Base-by-base conservation (phyloP, 2,113 vertebrate genomes). In the Kobus ellipsiprymnus region DNA sequence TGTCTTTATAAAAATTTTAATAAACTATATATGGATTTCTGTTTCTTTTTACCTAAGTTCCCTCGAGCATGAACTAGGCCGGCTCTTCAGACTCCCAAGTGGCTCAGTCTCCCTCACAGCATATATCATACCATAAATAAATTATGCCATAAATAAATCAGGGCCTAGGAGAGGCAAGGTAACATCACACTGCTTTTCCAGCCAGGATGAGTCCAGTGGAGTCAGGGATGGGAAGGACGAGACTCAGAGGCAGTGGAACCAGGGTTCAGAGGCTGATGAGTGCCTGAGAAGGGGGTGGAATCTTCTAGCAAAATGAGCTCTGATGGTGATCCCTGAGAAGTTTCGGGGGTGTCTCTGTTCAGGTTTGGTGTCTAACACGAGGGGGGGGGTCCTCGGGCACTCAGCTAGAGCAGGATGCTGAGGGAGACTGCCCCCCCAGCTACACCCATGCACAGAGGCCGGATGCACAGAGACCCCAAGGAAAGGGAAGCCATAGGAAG, bases 1-100 rank as follows among this genome's bases (percentile, higher is more conserved):
- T 57, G 52, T 87, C 50, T 90, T 88, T 80, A n/a, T 52, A 88
- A 82, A 84, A 55, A 23, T 85, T 60, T 84, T 46, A 67, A n/a
- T 83, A 60, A 54, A 40, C n/a, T 48, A 12, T 15, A 14, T 62
- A 6, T 82, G 55, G 59, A 17, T 86, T 85, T 54, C 17, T 88
- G 16, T 82, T 86, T 94, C 59, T 91, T 84, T 88, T 52, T 50
- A 77, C 8, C 7, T 23, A 93, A 33, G 27, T 82, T 80, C 40
- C 57, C 88, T 84, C 19, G 46, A 90, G 52, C 50, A 88, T 33
- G 48, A 87, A 52, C 33, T 21, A 86, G 30, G 1, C 23, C 21
- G 25, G 40, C 17, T 80, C 36, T n/a, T 83, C 57, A 3, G 40
- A 27, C 33, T 57, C 91, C 52, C 64, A 55, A 77, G n/a, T 64